Base-by-base conservation (phyloP, 2,797 vertebrate species). In the Sebastolobus altivelis region DNA sequence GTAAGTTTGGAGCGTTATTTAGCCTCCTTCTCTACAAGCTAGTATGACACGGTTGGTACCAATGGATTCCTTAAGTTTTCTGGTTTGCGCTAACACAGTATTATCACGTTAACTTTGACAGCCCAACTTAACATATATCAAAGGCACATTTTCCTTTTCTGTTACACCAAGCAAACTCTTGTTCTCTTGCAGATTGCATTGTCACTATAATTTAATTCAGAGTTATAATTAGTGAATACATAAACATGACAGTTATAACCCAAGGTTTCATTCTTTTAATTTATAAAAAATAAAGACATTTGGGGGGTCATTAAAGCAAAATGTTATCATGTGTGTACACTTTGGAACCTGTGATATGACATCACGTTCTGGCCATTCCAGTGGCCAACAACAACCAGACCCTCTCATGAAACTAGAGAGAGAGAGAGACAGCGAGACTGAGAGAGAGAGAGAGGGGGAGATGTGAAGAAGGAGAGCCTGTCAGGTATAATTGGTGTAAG, bases 401-500 rank as follows among this genome's bases (percentile, higher is more conserved):
- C 72, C 18, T 70, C 66, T 63, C 13, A 13, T 43, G 60, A 79
- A 67, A 68, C 27, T 20, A 59, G n/a, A 83, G 70, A 76, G 33
- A 66, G 3, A 62, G 11, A 60, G 67, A 55, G 18, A 83, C 60
- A 76, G 38, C 62, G 4, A 62, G 14, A 55, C 16, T 81, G 69
- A 75, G 37, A 65, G 3, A 61, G 13, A 71, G 59, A 80, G 74
- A 76, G 37, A 65, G 67, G 75, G 76, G 62, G 72, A 79, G 87
- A 85, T 43, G 35, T 75, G 76, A 72, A 68, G 80, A 49, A 38
- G 54, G 69, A 77, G 83, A 73, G 79, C 79, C 83, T 75, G 81
- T 83, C 83, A 87, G 89, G 88, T 91, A 84, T 92, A 94, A 95
- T 92, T 93, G 87, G 86, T 80, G 52, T 89, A 87, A 94, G 88